A percentile compares a stretch with the other conserved stretches of the same genome.
Conservation (phyloP, 1,140 invertebrate species). For the Papilio glaucus region DNA sequence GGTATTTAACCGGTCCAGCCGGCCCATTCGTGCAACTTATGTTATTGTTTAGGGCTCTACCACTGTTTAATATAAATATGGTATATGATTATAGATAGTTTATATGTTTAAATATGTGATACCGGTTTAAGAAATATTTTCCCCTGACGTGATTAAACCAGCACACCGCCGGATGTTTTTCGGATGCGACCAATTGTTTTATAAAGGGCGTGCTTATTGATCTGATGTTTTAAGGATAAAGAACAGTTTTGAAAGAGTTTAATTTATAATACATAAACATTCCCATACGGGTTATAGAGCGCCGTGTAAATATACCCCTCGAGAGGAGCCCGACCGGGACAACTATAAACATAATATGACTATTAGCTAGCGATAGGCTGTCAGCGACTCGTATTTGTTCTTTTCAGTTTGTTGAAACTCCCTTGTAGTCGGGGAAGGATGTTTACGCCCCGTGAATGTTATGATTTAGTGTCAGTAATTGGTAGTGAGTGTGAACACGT, state of each 20-base stretch:
- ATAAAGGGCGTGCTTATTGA: constrained; percentile 42
- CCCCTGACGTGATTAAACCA: constrained; percentile 33
- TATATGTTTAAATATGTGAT: constrained; percentile 35
- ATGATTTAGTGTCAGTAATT: constrained; percentile 81
- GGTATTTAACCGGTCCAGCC: too few relatives aligned
- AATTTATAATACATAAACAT: constrained; percentile 76
- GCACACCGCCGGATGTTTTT: constrained; percentile 8
- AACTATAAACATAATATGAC: constrained; percentile 74
- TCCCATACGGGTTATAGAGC: constrained; percentile 69
- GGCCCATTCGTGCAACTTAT: neutral
- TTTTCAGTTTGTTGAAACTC: constrained; percentile 66
- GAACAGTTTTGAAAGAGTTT: constrained; percentile 60
- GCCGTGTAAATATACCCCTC: constrained; percentile 68
- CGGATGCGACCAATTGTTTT: constrained; percentile 33
- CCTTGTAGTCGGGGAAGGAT: constrained; percentile 64
- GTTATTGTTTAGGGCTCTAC: too few relatives aligned
- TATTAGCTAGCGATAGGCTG: constrained; percentile 76
- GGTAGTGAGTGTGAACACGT: constrained; percentile 78
- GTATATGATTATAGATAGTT: neutral
- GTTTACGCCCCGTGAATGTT: constrained; percentile 75
- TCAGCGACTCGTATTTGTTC: constrained; percentile 75
- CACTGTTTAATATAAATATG: too few relatives aligned
- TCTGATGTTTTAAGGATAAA: constrained; percentile 60
- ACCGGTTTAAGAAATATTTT: constrained; percentile 35
- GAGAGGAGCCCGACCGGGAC: constrained; percentile 58